Conservation (phyloP, 1,140 invertebrate genomes). For the Drosophila malerkotliana region DNA sequence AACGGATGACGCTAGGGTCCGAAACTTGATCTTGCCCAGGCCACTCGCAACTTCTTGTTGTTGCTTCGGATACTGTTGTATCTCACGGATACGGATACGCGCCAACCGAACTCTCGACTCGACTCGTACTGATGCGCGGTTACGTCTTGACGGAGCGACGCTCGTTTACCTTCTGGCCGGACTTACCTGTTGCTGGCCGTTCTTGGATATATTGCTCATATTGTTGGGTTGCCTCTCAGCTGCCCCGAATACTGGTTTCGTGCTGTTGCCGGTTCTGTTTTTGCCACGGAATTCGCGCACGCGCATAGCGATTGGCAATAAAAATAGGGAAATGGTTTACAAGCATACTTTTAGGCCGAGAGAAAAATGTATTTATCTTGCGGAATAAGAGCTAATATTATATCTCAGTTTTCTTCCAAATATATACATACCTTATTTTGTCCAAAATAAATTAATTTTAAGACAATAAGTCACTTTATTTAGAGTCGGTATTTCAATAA, state of each 20-base stretch:
- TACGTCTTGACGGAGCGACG: slow-evolving; percentile 72
- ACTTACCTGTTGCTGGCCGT: slow-evolving; percentile 69
- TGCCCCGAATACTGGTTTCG: slow-evolving; percentile 67
- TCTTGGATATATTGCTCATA: slow-evolving; percentile 26
- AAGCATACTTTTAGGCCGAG: slow-evolving; percentile 19
- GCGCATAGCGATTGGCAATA: slow-evolving; percentile 65
- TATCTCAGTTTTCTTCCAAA: neutral
- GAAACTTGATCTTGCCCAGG: slow-evolving; percentile 71
- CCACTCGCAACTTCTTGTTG: slow-evolving; percentile 28
- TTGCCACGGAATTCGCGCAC: slow-evolving; percentile 68
- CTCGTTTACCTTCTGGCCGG: slow-evolving; percentile 73
- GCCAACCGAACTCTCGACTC: neutral
- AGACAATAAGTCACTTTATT: neutral
- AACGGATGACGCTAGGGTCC: slow-evolving; percentile 68
- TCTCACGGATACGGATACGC: slow-evolving; percentile 23
- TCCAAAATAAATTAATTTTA: neutral
- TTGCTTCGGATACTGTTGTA: slow-evolving; percentile 22
- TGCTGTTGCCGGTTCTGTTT: slow-evolving; percentile 69
- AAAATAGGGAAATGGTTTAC: neutral
- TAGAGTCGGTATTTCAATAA: slow-evolving; percentile 13
- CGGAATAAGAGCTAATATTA: too few species aligned
- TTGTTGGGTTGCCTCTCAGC: slow-evolving; percentile 35
- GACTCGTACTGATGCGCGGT: slow-evolving; percentile 41
- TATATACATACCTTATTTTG: neutral
- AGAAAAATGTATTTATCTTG: slow-evolving; percentile 3